Base-by-base conservation (phyloP, 2,113 vertebrate species). In the Scytalopus superciliaris region DNA sequence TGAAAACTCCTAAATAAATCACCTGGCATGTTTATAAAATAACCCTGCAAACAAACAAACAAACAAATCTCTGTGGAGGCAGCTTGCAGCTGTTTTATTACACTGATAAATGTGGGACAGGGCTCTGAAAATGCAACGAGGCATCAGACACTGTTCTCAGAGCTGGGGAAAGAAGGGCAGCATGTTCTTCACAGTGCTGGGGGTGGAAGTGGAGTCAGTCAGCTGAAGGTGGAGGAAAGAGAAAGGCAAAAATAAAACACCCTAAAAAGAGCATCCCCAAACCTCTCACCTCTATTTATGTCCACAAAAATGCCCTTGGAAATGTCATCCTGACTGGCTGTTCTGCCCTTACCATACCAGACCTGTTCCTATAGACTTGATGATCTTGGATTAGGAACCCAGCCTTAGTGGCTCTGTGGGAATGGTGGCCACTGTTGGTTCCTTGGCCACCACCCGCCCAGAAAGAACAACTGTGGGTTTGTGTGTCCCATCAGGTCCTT, bases 1-100 rank as follows among this genome's bases (percentile, higher is more conserved):
- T 81, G 76, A 92, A 90, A 97, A 78, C 30, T 72, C 63, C 14
- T 67, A 73, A 94, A 94, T 96, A 97, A 95, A 97, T 96, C 56
- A 57, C 52, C 62, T 80, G 84, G 42, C 42, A 33, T 78, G 39
- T 91, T 97, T 96, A 49, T 63, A 84, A 96, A 85, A 57, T 42
- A 91, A 45, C 6, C 27, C 44, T 9, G 12, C 47, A 39, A 91
- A 17, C 76, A 55, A 80, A 42, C n/a, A 74, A 60, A 21, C 37
- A 33, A 68, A 27, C 22, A 62, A 74, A 75, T 84, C 50, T 89
- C 90, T 52, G 72, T 39, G 70, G 82, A 94, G 22, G 76, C 47
- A 90, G 67, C 24, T 62, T 94, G 81, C 49, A 81, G 37, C 45
- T 82, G 40, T 14, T 94, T 93, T 84, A 59, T 89, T 80, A 74